Conservation (phyloP, 2,113 vertebrate species). For the Scomber japonicus region DNA sequence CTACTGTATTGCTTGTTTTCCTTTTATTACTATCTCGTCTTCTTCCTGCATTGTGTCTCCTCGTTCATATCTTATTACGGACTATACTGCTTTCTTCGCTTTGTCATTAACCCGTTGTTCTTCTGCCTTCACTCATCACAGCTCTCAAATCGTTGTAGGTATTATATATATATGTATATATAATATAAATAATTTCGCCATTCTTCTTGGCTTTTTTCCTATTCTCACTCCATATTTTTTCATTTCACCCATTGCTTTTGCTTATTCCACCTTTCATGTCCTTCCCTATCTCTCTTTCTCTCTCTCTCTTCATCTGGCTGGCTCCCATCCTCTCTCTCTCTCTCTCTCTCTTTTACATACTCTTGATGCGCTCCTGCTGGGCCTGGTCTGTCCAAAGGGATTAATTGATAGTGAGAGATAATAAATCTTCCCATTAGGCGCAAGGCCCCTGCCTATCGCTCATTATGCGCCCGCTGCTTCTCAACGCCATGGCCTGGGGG, state of each 20-base stretch:
- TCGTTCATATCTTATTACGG: not conserved
- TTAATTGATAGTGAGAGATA: slow-evolving; percentile 86
- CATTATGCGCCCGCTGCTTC: slow-evolving; percentile 84
- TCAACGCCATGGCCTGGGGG: slow-evolving; percentile 78
- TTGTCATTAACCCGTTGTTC: slow-evolving; percentile 7
- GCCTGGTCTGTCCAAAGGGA: slow-evolving; percentile 77
- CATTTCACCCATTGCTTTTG: slow-evolving; percentile 44
- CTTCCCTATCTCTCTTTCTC: slow-evolving; percentile 31
- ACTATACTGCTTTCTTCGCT: not conserved
- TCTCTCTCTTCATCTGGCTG: slow-evolving; percentile 45
- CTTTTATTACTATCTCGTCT: not conserved
- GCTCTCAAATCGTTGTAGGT: slow-evolving; percentile 27
- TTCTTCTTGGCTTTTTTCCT: slow-evolving; percentile 33
- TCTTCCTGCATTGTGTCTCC: slow-evolving; percentile 19
- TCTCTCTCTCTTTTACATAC: slow-evolving; percentile 68
- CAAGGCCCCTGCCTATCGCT: slow-evolving; percentile 80
- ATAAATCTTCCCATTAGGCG: slow-evolving; percentile 80
- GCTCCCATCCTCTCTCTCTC: slow-evolving; percentile 18
- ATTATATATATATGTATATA: slow-evolving; percentile 17
- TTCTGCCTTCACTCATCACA: not conserved
- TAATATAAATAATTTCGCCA: slow-evolving; percentile 22
- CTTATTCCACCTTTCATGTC: slow-evolving; percentile 44
- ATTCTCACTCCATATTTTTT: slow-evolving; percentile 44
- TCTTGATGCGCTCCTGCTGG: slow-evolving; percentile 68
- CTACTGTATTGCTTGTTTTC: not conserved